These are phyloP conservation scores for Cacoxenus indagator DNA, from an alignment of 2,888 invertebrate genomes.

Conservation along the genomic window DNA sequence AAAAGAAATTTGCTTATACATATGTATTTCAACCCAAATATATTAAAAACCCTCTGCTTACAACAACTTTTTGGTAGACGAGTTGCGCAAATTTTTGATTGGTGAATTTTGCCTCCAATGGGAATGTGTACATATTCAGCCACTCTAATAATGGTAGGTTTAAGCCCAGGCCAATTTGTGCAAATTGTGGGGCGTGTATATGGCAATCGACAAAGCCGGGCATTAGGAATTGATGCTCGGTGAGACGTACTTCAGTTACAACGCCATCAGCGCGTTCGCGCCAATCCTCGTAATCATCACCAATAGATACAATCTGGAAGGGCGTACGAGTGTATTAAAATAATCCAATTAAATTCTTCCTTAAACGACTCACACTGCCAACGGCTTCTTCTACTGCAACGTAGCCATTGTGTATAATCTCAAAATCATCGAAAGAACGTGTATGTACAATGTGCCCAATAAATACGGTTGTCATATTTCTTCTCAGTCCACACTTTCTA, in stretches of 20 bases:
- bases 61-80: slow-evolving; percentile 85
- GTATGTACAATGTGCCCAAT: slow-evolving; percentile 70
- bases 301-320: slow-evolving; percentile 70
- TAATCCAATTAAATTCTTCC: too few relatives aligned
- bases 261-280: slow-evolving; percentile 22
- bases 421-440: slow-evolving; percentile 67
- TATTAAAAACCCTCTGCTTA: slow-evolving; percentile 70
- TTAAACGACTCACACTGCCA: too few relatives aligned
- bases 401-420: slow-evolving; percentile 73
- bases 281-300: slow-evolving; percentile 60
- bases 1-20: slow-evolving; percentile 15
- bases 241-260: slow-evolving; percentile 50
- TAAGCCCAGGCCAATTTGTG: slow-evolving; percentile 86
- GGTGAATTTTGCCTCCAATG: slow-evolving; percentile 81
- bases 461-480: slow-evolving; percentile 60
- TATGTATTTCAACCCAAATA: neutral
- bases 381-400: slow-evolving; percentile 74
- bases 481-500: too few relatives aligned
- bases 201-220: slow-evolving; percentile 93
- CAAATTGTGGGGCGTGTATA: slow-evolving; percentile 90
- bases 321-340: neutral
- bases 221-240: slow-evolving; percentile 78
- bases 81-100: slow-evolving; percentile 78
- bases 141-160: slow-evolving; percentile 86
- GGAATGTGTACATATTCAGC: slow-evolving; percentile 88